A percentile compares a stretch with the other conserved stretches of the same genome.
Evolutionary conservation across 2,113 vertebrate genomes (phyloP).

Genomic region (Jaculus jaculus): DNA sequence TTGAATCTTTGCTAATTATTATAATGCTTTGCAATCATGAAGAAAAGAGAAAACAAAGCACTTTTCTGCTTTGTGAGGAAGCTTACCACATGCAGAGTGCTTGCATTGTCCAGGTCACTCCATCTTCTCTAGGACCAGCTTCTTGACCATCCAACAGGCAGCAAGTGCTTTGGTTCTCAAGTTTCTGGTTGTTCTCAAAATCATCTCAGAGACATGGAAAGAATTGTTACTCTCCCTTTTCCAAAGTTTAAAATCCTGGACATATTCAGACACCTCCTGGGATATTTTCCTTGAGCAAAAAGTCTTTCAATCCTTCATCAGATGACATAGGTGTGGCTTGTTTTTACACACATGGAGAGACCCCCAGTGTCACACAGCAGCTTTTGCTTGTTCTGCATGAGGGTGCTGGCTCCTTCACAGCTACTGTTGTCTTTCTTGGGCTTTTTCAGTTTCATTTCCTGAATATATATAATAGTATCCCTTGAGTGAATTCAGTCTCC

Average conservation of each 20-base stretch:
- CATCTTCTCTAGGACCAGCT: neutral
- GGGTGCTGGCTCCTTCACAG: neutral
- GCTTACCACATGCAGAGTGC: neutral
- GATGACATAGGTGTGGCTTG: neutral
- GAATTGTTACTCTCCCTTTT: neutral
- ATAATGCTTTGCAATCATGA: neutral
- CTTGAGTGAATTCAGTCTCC: neutral
- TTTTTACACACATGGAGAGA: neutral
- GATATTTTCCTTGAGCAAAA: neutral
- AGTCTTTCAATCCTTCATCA: neutral
- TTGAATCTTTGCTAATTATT: conserved; percentile 1
- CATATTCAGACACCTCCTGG: neutral
- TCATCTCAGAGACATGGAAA: neutral
- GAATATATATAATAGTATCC: neutral
- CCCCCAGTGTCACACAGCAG: neutral
- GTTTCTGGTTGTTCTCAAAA: neutral
- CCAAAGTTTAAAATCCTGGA: neutral
- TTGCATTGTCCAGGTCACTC: neutral
- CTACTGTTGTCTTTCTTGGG: neutral
- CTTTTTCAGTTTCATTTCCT: neutral
- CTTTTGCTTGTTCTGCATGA: neutral
- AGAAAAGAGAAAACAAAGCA: neutral
- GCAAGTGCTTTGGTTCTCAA: neutral
- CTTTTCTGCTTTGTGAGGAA: neutral
- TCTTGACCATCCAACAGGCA: neutral